Base-by-base conservation (phyloP, 1,140 invertebrate genomes). In the Dufourea novaeangliae region DNA sequence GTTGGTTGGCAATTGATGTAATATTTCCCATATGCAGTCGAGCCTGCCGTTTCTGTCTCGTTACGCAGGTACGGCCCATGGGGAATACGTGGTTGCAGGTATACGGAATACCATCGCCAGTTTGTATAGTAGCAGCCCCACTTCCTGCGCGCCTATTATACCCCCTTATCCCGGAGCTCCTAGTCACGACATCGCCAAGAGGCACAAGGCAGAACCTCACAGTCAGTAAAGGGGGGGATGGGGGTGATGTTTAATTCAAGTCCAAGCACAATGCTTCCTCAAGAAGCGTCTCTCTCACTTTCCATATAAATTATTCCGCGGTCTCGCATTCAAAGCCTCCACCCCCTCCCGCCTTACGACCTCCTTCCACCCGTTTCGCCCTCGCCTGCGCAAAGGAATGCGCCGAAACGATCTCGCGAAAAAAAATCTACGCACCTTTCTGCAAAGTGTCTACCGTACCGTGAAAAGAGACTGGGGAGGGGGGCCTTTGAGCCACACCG, bases 241-340 rank as follows among this genome's bases (percentile, higher is more conserved):
- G 70, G 83, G 85, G 75, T 73, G 82, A 86, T 86, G 85, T 86
- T 86, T 86, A 86, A 86, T 86, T 86, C 85, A 86, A 85, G 84
- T 83, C 82, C 70, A 81, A 83, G 82, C 75, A 86, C 84, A 86
- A 86, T 86, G 79, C 84, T 73, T 82, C 82, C 79, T 84, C 84
- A 74, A 86, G 79, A 86, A 86, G 73, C 82, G 75, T 61, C 52
- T 80, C 73, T 82, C 64, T 77, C 71, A 64, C 64, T 86, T 81
- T 73, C 68, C 75, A 73, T 80, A 84, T 86, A 83, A 86, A 86
- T 86, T 86, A 86, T 86, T 86, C 78, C 73, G 73, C 56, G 73
- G 80, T 86, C 81, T 75, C 61, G 74, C 81, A 83, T 85, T 86
- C 83, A 82, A 72, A 82, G 61, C 54, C 41, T 25, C 39, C 64